phyloP scores from a whole-genome alignment of 2,888 invertebrate species.

The Dyspetes luteomarginatus region DNA sequence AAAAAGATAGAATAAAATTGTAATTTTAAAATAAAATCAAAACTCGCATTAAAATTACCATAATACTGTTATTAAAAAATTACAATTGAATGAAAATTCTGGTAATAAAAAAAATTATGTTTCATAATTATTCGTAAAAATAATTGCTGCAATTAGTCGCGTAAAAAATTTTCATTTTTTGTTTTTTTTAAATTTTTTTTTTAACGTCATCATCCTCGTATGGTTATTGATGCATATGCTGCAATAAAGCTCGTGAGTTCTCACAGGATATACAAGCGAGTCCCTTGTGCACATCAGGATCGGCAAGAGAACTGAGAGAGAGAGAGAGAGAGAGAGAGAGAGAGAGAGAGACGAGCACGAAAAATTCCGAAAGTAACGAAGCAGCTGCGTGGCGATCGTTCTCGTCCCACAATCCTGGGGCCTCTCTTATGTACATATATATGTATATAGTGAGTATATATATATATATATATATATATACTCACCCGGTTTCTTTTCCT shows the following conservation, averaged over 20 bases:
- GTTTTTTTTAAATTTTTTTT: not conserved
- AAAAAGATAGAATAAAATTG: not conserved
- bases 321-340: conserved; percentile 22
- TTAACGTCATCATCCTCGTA: not conserved
- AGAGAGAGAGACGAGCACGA: conserved; percentile 59
- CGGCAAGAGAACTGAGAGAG: conserved; percentile 20
- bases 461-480: conserved; percentile 8
- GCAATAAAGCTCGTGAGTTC: conserved; percentile 37
- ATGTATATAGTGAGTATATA: no score
- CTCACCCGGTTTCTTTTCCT: conserved; percentile 37
- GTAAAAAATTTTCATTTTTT: no score
- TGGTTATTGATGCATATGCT: conserved; percentile 28
- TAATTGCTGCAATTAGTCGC: no score
- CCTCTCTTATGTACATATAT: conserved; percentile 30
- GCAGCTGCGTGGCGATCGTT: conserved; percentile 74
- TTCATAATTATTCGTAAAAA: no score
- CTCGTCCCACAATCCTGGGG: conserved; percentile 62
- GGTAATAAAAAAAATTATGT: no score
- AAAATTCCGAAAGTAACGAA: conserved; percentile 80
- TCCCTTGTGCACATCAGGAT: conserved; percentile 40
- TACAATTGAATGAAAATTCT: no score
- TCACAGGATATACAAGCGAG: conserved; percentile 39
- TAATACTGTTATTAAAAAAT: no score
- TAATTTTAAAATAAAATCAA: no score
- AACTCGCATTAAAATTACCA: no score